phyloP scores from a whole-genome alignment of 2,113 vertebrate species.

The Bagarius yarrelli region DNA sequence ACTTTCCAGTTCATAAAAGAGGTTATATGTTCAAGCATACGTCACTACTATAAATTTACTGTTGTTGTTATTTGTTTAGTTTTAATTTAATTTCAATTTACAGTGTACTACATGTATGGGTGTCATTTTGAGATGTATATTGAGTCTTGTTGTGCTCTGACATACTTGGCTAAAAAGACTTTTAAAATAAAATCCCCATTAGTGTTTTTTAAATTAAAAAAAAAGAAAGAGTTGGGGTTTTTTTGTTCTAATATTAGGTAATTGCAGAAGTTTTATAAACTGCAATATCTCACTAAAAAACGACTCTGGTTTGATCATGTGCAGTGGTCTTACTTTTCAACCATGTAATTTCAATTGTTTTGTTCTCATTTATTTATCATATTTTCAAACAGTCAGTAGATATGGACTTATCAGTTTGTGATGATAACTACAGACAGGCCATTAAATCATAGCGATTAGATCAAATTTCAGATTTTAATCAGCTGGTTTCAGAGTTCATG shows the following conservation, averaged over 20 bases:
- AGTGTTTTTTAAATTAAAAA: background rate
- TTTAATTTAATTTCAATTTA: background rate
- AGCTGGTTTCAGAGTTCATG: background rate
- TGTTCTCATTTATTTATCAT: constrained; percentile 19
- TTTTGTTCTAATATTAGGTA: background rate
- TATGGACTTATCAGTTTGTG: constrained; percentile 9
- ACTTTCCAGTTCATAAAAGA: background rate
- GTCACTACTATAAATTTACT: background rate
- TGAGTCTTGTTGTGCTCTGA: background rate
- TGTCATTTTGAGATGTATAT: background rate
- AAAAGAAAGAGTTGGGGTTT: background rate
- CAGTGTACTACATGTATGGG: background rate
- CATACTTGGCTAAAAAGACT: background rate
- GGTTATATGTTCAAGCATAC: background rate
- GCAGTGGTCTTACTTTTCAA: background rate
- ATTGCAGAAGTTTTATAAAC: background rate
- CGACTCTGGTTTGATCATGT: background rate
- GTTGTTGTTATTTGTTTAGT: background rate
- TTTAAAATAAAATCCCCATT: background rate
- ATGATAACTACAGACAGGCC: constrained; percentile 7
- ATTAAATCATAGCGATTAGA: constrained; percentile 22
- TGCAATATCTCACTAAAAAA: background rate
- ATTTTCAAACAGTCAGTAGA: constrained; percentile 5
- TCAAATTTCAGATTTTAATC: constrained; percentile 34
- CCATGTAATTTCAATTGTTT: background rate